Evolutionary conservation across 2,113 vertebrate genomes (phyloP).

Genomic region (Gobiocypris rarus): DNA sequence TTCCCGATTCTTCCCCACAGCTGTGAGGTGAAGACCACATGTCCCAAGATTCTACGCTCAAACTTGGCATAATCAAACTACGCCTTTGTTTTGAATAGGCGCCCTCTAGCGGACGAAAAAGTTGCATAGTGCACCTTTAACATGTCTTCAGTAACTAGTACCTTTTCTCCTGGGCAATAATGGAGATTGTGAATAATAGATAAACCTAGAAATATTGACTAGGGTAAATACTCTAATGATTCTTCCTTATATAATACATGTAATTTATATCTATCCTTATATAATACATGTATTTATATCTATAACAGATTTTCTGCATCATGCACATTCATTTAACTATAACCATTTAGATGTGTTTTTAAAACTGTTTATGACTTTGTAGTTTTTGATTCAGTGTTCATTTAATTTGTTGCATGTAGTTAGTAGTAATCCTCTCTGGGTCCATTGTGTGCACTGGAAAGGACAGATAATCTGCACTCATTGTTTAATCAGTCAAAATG

Average conservation of each 20-base stretch:
- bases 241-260: not conserved
- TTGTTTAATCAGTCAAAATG: constrained; percentile 70
- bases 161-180: not conserved
- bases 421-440: constrained; percentile 39
- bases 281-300: not conserved
- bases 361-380: not conserved
- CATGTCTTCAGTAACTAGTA: not conserved
- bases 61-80: too few relatives aligned
- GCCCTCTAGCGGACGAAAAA: too few relatives aligned
- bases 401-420: constrained; percentile 26
- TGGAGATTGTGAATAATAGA: not conserved
- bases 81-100: too few relatives aligned
- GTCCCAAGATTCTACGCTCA: too few relatives aligned
- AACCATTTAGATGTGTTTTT: not conserved
- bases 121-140: too few relatives aligned
- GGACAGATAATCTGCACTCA: constrained; percentile 63
- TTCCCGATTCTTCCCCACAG: too few relatives aligned
- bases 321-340: not conserved
- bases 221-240: not conserved
- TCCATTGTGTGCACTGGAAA: constrained; percentile 1
- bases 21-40: too few relatives aligned
- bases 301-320: not conserved
- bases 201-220: not conserved
- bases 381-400: not conserved
- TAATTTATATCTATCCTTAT: not conserved